Percentiles rank a stretch among this genome's conserved stretches.
Conservation (phyloP, 2,113 vertebrate genomes). For the Strix uralensis region DNA sequence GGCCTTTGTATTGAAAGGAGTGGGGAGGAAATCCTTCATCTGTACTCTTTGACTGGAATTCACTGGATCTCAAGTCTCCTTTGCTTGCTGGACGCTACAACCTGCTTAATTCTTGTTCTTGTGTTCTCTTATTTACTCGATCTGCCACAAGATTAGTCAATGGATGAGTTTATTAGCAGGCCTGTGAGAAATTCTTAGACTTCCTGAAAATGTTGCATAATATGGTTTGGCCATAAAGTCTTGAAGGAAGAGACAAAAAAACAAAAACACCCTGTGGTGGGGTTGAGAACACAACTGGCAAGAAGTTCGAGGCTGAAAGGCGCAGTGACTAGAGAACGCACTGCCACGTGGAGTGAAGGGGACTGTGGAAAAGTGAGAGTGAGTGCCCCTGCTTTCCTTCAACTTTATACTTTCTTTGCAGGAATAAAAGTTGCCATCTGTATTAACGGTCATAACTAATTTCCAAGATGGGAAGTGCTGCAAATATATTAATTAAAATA, state of each 20-base stretch:
- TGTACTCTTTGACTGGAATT: neutral
- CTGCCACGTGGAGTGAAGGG: neutral
- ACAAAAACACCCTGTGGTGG: neutral
- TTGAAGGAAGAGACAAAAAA: neutral
- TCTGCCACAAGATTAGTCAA: neutral
- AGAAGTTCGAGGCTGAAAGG: neutral
- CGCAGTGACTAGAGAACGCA: neutral
- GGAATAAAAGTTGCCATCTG: neutral
- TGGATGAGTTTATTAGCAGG: neutral
- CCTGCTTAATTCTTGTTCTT: neutral
- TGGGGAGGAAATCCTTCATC: neutral
- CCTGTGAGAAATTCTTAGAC: neutral
- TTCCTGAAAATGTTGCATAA: neutral
- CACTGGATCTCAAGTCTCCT: neutral
- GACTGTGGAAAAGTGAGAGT: neutral
- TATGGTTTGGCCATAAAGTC: neutral
- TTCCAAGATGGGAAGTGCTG: neutral
- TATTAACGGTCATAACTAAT: accelerated
- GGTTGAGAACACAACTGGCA: neutral
- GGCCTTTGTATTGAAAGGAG: neutral
- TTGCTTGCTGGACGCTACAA: neutral
- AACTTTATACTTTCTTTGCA: neutral
- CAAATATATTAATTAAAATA: neutral
- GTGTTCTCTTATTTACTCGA: neutral
- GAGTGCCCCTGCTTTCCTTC: neutral